phyloP scores from a whole-genome alignment of 2,888 invertebrate genomes.

The Linnaemya vulpina region DNA sequence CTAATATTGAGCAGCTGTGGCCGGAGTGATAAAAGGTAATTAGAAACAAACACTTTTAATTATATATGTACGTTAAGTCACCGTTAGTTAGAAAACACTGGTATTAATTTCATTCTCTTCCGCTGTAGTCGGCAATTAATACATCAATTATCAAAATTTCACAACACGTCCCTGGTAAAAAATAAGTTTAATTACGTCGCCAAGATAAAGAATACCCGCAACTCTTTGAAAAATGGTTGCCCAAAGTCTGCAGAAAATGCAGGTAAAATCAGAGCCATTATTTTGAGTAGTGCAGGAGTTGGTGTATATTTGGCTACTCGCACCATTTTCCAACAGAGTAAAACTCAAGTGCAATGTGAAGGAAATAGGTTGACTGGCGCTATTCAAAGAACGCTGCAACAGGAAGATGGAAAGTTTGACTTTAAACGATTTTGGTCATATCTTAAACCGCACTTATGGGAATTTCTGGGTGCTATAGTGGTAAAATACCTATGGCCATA shows the following conservation, averaged over 20 bases:
- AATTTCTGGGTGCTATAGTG: conserved; percentile 89
- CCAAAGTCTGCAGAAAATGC: conserved; percentile 33
- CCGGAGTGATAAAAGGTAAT: conserved; percentile 55
- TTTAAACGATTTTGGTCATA: conserved; percentile 90
- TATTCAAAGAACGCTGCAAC: conserved; percentile 79
- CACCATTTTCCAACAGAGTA: conserved; percentile 73
- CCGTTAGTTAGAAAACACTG: background rate
- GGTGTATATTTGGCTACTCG: conserved; percentile 77
- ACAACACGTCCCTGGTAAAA: conserved; percentile 26
- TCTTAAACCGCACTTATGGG: conserved; percentile 89
- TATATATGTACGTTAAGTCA: conserved; percentile 55
- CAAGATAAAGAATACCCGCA: conserved; percentile 47
- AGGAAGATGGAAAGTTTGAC: conserved; percentile 87
- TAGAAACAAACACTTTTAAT: background rate
- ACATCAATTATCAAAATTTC: conserved; percentile 53
- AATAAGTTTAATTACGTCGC: conserved; percentile 14
- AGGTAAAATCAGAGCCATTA: conserved; percentile 73
- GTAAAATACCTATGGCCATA: conserved; percentile 83
- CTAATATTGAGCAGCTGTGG: conserved; percentile 50
- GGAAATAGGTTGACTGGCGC: conserved; percentile 79
- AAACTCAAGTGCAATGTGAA: conserved; percentile 77
- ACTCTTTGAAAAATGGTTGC: background rate
- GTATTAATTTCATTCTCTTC: background rate
- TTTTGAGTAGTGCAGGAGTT: conserved; percentile 78
- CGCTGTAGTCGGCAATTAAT: conserved; percentile 41